phyloP scores from a whole-genome alignment of 2,888 invertebrate genomes.

The Leptinotarsa rubiginosa region DNA sequence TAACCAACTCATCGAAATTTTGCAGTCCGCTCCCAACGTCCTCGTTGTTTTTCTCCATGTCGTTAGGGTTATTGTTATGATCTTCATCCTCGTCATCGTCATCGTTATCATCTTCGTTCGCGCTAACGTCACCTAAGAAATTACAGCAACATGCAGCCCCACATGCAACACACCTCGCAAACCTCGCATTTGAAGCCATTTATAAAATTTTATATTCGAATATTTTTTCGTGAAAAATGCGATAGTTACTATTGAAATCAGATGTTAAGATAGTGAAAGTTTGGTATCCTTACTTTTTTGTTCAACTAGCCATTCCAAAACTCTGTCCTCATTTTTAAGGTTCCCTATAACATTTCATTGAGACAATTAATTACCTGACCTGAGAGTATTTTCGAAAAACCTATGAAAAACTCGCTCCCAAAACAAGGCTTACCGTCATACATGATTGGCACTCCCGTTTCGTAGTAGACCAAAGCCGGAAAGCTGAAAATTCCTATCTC shows the following conservation, averaged over 20 bases:
- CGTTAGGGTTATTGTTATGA: conserved; percentile 64
- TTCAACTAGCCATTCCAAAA: conserved; percentile 95
- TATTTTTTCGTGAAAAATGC: conserved; percentile 15
- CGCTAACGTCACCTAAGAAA: conserved; percentile 67
- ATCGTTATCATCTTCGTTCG: conserved; percentile 68
- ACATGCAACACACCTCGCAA: conserved; percentile 60
- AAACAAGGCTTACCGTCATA: conserved; percentile 83
- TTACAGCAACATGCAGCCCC: conserved; percentile 65
- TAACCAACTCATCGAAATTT: conserved; percentile 56
- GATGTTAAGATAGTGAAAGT: conserved; percentile 43
- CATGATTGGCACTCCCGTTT: conserved; percentile 93
- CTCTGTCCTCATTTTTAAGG: conserved; percentile 94
- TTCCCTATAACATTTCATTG: conserved; percentile 79
- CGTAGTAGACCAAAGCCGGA: conserved; percentile 92
- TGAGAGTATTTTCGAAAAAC: conserved; percentile 25
- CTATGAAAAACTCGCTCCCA: conserved; percentile 30
- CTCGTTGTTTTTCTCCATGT: conserved; percentile 69
- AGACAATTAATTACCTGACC: conserved; percentile 33
- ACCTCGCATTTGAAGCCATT: conserved; percentile 47
- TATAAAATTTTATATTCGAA: conserved; percentile 26
- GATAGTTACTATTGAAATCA: conserved; percentile 38
- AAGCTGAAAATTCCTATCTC: conserved; percentile 93
- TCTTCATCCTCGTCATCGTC: conserved; percentile 69
- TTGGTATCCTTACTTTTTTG: conserved; percentile 90
- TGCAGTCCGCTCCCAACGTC: conserved; percentile 65